phyloP scores from a whole-genome alignment of 1,140 invertebrate genomes.

The Calosoma granatense region DNA sequence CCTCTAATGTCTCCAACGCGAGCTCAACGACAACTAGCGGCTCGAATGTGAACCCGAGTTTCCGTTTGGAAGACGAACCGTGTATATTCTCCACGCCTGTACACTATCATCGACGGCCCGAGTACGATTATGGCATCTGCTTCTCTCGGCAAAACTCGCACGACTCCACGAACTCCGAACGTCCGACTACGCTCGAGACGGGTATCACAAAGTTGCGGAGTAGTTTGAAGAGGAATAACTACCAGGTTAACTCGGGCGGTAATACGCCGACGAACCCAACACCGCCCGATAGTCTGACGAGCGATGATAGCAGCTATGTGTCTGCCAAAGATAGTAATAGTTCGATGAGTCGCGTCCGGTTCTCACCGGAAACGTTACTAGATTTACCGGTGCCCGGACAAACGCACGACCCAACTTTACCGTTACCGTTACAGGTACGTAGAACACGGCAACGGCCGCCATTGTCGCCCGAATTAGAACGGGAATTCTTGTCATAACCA shows the following conservation, averaged over 20 bases:
- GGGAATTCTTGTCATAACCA: constrained; percentile 45
- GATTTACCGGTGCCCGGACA: constrained; percentile 46
- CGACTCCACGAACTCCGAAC: constrained; percentile 44
- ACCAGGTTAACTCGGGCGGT: constrained; percentile 49
- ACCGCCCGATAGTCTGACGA: constrained; percentile 70
- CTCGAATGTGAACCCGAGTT: constrained; percentile 42
- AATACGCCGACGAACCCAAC: constrained; percentile 77
- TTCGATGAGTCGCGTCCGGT: constrained; percentile 59
- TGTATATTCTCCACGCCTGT: constrained; percentile 36
- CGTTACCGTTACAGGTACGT: constrained; percentile 50
- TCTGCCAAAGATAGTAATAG: constrained; percentile 65
- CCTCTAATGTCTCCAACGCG: constrained; percentile 61
- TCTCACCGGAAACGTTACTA: constrained; percentile 59
- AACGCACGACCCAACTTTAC: constrained; percentile 49
- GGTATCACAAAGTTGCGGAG: constrained; percentile 56
- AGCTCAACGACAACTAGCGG: constrained; percentile 44
- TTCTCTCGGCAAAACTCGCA: constrained; percentile 46
- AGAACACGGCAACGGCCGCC: constrained; percentile 39
- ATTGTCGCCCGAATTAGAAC: constrained; percentile 40
- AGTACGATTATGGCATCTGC: constrained; percentile 35
- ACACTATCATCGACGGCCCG: constrained; percentile 33
- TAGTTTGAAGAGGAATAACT: constrained; percentile 62
- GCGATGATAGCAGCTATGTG: constrained; percentile 74
- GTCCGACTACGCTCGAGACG: constrained; percentile 59
- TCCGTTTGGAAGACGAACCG: constrained; percentile 52